Evolutionary conservation across 2,113 vertebrate species (phyloP).

Genomic region (Hippoglossus stenolepis): DNA sequence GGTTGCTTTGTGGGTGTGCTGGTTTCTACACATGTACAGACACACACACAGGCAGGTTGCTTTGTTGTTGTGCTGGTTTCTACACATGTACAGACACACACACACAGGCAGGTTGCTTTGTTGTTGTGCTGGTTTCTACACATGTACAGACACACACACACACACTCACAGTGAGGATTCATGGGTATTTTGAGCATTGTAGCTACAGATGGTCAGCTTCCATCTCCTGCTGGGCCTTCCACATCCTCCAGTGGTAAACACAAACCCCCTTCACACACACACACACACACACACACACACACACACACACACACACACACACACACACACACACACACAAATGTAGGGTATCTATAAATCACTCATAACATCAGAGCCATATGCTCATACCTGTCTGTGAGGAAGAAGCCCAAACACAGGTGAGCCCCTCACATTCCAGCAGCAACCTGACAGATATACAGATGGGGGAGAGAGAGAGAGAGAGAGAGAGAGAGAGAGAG

Average conservation of each 20-base stretch:
- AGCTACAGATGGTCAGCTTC: slow-evolving; percentile 67
- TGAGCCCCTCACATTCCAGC: slow-evolving; percentile 76
- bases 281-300: slow-evolving; percentile 1
- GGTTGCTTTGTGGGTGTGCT: slow-evolving; percentile 19
- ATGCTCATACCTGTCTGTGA: slow-evolving; percentile 74
- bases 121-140: background rate
- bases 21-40: slow-evolving; percentile 2
- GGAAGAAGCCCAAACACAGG: slow-evolving; percentile 70
- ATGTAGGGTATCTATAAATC: slow-evolving; percentile 69
- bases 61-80: slow-evolving; percentile 17
- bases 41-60: slow-evolving; percentile 4
- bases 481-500: background rate
- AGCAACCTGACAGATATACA: slow-evolving; percentile 67
- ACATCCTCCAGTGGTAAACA: slow-evolving; percentile 48
- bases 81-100: slow-evolving; percentile 2
- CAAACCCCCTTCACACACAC: background rate
- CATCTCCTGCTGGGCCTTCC: slow-evolving; percentile 46
- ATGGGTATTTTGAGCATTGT: slow-evolving; percentile 47
- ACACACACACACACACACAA: slow-evolving; percentile 1
- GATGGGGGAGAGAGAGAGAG: slow-evolving; percentile 27
- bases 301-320: slow-evolving; percentile 22
- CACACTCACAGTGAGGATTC: slow-evolving; percentile 24
- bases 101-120: slow-evolving; percentile 30
- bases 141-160: slow-evolving; percentile 6
- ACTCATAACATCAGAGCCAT: slow-evolving; percentile 64